Conservation (phyloP, 30 jellyfish, hydroid and myxozoan species). For the Mastigias papua region DNA sequence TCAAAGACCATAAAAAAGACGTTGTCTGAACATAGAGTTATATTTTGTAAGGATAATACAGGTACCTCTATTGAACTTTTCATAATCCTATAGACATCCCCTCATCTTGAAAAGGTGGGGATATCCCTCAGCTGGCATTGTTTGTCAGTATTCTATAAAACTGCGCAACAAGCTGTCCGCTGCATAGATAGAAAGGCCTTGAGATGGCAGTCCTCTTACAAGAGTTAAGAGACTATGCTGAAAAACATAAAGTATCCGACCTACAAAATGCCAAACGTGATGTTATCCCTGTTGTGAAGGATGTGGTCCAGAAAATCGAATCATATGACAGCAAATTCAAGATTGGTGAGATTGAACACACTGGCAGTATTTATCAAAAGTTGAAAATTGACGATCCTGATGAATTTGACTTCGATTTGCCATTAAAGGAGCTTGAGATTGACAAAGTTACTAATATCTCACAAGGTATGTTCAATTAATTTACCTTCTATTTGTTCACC, state of each 20-base stretch:
- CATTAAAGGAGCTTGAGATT: conserved; percentile 1
- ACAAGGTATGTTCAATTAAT: not conserved
- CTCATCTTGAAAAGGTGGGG: too few species aligned
- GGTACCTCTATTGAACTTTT: too few species aligned
- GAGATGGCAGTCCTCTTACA: not conserved
- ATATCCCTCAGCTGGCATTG: too few species aligned
- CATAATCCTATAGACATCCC: too few species aligned
- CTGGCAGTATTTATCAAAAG: conserved; percentile 58
- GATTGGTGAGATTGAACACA: conserved; percentile 16
- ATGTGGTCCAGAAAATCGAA: not conserved
- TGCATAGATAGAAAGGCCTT: not conserved
- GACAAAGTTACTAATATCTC: not conserved
- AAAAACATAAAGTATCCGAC: not conserved
- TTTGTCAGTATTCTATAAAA: too few species aligned
- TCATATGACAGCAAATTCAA: conserved; percentile 24
- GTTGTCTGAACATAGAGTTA: too few species aligned
- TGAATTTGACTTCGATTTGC: conserved; percentile 56
- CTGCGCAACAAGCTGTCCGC: too few species aligned
- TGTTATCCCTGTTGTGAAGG: conserved; percentile 2
- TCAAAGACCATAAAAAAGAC: too few species aligned
- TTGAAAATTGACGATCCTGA: conserved; percentile 38
- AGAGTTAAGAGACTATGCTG: not conserved
- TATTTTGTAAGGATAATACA: too few species aligned
- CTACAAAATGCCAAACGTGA: not conserved
- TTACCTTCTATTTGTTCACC: not conserved